Evolutionary conservation across 2,797 vertebrate species (phyloP).

Genomic region (Basileuterus tristriatus): DNA sequence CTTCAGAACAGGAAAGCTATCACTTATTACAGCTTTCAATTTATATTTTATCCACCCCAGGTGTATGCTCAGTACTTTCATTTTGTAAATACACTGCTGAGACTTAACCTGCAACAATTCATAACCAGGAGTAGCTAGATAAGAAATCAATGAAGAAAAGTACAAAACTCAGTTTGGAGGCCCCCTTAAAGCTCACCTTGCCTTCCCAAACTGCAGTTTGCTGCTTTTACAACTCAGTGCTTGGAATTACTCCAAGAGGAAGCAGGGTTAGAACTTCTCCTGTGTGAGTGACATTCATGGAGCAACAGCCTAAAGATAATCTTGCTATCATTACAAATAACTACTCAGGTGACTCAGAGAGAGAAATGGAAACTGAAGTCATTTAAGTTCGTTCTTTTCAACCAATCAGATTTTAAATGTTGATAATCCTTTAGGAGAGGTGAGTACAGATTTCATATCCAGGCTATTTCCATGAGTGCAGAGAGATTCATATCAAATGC

Average conservation of each 20-base stretch:
- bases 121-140: neutral
- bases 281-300: neutral
- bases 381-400: neutral
- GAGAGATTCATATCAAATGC: neutral
- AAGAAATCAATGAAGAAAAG: neutral
- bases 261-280: neutral
- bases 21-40: neutral
- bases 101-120: neutral
- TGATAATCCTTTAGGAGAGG: neutral
- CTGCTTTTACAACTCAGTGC: neutral
- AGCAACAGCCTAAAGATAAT: neutral
- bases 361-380: neutral
- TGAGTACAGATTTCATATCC: neutral
- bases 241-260: neutral
- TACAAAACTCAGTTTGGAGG: neutral
- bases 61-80: neutral
- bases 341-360: neutral
- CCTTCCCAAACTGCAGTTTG: neutral
- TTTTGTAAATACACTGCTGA: neutral
- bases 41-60: neutral
- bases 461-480: neutral
- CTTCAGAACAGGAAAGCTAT: neutral
- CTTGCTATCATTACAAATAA: neutral
- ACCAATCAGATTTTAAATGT: neutral
- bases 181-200: neutral